A percentile compares a stretch with the other conserved stretches of the same genome.
Evolutionary conservation across 2,888 invertebrate species (phyloP).

Genomic region (Diadromus collaris): DNA sequence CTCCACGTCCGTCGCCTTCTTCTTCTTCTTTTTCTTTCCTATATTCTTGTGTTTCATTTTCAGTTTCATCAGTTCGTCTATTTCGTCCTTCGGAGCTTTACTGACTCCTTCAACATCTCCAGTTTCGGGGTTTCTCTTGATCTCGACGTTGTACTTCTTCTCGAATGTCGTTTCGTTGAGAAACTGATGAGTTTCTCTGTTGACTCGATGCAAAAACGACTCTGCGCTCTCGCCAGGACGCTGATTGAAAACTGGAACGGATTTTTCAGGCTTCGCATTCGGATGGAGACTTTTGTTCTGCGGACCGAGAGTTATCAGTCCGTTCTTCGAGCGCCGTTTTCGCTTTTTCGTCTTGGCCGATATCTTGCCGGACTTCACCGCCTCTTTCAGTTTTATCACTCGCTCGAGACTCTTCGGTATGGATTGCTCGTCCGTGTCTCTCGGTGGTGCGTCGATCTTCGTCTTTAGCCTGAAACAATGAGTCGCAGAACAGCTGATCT

Average conservation of each 20-base stretch:
- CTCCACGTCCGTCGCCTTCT: constrained; percentile 55
- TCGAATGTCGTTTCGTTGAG: constrained; percentile 84
- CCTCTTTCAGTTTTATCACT: constrained; percentile 84
- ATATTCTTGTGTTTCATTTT: constrained; percentile 76
- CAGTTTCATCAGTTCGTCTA: constrained; percentile 81
- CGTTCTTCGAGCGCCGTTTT: constrained; percentile 70
- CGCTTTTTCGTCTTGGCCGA: constrained; percentile 76
- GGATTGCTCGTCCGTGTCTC: constrained; percentile 86
- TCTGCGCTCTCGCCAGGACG: constrained; percentile 84
- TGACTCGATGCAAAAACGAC: constrained; percentile 85
- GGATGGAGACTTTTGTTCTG: constrained; percentile 59
- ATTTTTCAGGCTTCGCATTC: constrained; percentile 79
- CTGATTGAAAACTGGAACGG: constrained; percentile 83
- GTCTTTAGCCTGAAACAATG: constrained; percentile 83
- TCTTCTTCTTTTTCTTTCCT: constrained; percentile 76
- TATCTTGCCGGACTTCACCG: constrained; percentile 79
- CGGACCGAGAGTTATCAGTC: constrained; percentile 73
- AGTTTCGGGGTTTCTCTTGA: constrained; percentile 81
- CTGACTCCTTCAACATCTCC: constrained; percentile 80
- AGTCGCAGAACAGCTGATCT: constrained; percentile 40
- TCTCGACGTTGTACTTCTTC: constrained; percentile 83
- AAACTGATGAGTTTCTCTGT: constrained; percentile 84
- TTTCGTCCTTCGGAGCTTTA: constrained; percentile 82
- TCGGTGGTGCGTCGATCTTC: constrained; percentile 89
- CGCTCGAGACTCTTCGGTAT: constrained; percentile 86